Conservation (phyloP, 1,140 invertebrate genomes). For the Meloidogyne exigua region DNA sequence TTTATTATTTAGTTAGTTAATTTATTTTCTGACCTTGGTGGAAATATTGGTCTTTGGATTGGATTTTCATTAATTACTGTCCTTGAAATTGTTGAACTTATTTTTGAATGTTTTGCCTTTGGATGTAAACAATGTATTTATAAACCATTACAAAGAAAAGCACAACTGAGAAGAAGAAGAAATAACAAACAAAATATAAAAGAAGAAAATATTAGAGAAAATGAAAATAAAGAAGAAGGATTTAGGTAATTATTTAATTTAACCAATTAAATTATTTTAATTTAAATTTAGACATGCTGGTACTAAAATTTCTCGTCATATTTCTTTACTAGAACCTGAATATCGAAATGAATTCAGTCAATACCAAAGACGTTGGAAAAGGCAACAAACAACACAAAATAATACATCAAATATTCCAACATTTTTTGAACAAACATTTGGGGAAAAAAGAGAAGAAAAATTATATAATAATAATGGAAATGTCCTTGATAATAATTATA, state of each 20-base stretch:
- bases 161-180: background rate
- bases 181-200: too few species aligned
- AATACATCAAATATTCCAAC: too few species aligned
- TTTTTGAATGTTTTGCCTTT: conserved; percentile 47
- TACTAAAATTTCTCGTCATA: conserved; percentile 4
- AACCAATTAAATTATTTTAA: too few species aligned
- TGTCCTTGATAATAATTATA: too few species aligned
- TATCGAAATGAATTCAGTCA: background rate
- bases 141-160: conserved; percentile 10
- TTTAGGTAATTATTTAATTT: too few species aligned
- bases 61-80: conserved; percentile 63
- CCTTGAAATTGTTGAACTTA: conserved; percentile 54
- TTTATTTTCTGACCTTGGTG: conserved; percentile 63
- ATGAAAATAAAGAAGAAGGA: too few species aligned
- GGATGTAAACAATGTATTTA: conserved; percentile 28
- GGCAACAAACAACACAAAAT: too few species aligned
- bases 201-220: too few species aligned
- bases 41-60: conserved; percentile 63
- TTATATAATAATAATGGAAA: too few species aligned
- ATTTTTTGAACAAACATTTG: too few species aligned
- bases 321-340: background rate
- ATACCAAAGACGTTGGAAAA: background rate
- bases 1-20: conserved; percentile 57
- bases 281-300: background rate
- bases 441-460: too few species aligned